Conservation (phyloP, 92 coral and sea anemone species). For the Heliopora coerulea region DNA sequence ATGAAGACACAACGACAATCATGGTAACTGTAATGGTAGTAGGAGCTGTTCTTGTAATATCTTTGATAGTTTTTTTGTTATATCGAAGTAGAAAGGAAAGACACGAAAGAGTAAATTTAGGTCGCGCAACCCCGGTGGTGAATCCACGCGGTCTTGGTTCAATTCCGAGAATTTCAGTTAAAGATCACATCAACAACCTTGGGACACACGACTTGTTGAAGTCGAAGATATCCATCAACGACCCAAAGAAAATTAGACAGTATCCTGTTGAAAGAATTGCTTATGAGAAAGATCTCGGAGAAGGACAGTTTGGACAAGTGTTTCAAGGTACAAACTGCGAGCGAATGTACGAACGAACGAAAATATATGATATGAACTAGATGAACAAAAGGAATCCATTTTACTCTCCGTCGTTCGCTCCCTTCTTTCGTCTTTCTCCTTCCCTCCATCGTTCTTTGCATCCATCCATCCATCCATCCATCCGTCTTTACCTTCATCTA, state of each 20-base stretch:
- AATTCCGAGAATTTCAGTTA: slow-evolving; percentile 76
- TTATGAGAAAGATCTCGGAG: slow-evolving; percentile 91
- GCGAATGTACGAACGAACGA: too few relatives aligned
- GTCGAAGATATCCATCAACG: slow-evolving; percentile 71
- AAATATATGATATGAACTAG: too few relatives aligned
- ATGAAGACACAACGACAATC: background rate
- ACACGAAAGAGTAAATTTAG: slow-evolving; percentile 53
- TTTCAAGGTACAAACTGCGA: slow-evolving; percentile 75
- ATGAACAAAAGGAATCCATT: too few relatives aligned
- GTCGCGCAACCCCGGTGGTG: slow-evolving; percentile 36
- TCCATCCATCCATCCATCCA: too few relatives aligned
- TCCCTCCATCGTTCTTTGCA: too few relatives aligned
- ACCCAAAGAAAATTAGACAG: slow-evolving; percentile 72
- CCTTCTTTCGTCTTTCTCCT: too few relatives aligned
- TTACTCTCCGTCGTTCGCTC: too few relatives aligned
- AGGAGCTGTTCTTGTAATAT: background rate
- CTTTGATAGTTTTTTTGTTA: background rate
- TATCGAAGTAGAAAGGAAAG: slow-evolving; percentile 38
- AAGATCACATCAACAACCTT: slow-evolving; percentile 49
- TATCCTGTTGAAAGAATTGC: slow-evolving; percentile 75
- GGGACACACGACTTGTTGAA: slow-evolving; percentile 85
- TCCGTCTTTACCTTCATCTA: too few relatives aligned
- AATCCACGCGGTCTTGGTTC: slow-evolving; percentile 47
- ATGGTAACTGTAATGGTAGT: background rate
- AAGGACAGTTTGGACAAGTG: slow-evolving; percentile 98